phyloP scores from a whole-genome alignment of 2,113 vertebrate genomes.

The Opisthocomus hoazin region DNA sequence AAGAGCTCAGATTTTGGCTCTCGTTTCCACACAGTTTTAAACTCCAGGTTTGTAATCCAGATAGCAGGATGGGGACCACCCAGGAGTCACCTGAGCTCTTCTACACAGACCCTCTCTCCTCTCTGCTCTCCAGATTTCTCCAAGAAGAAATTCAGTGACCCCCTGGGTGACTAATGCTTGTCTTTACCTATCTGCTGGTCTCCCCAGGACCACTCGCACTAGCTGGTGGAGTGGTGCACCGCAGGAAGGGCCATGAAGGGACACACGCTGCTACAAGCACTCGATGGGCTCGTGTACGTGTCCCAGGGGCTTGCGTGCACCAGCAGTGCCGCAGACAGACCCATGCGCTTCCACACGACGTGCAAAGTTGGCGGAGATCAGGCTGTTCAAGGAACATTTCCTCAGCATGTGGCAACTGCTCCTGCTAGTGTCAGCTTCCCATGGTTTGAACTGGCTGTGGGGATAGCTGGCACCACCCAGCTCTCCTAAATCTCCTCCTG shows the following conservation, averaged over 20 bases:
- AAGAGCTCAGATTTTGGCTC: neutral
- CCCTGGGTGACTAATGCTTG: neutral
- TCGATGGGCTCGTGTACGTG: neutral
- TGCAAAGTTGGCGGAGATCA: neutral
- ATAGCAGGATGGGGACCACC: neutral
- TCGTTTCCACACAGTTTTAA: neutral
- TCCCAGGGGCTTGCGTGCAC: neutral
- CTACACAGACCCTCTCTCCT: neutral
- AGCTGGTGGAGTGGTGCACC: neutral
- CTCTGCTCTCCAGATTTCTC: neutral
- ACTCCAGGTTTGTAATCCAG: neutral
- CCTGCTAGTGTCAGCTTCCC: neutral
- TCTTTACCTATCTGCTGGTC: neutral
- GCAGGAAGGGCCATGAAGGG: neutral
- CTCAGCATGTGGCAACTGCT: neutral
- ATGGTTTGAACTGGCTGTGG: neutral
- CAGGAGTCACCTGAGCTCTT: neutral
- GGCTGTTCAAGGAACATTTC: neutral
- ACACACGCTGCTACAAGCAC: neutral
- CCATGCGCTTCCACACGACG: accelerated
- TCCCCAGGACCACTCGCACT: neutral
- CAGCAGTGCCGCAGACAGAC: neutral
- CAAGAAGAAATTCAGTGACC: neutral
- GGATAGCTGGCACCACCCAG: neutral
- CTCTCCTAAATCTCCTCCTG: neutral